Conservation (phyloP, 2,113 vertebrate genomes). For the Irena cyanogastra region DNA sequence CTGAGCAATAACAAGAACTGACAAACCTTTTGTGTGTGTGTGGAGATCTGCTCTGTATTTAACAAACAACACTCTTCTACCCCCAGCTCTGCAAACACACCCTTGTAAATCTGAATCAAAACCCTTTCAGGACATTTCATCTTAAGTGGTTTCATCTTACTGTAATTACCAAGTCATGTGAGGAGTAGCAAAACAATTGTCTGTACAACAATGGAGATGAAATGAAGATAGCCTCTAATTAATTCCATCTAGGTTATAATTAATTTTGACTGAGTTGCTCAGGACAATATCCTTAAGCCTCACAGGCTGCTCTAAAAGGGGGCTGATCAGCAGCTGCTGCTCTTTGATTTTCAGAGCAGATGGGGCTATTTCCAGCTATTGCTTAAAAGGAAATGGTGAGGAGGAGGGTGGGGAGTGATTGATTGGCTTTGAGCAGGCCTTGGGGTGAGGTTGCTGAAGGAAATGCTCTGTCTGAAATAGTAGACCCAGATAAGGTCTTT, state of each 20-base stretch:
- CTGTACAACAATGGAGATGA: constrained; percentile 28
- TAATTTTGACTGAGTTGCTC: constrained; percentile 22
- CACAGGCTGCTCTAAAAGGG: neutral
- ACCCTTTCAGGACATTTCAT: neutral
- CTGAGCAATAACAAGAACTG: neutral
- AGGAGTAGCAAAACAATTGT: constrained; percentile 6
- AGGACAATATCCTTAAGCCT: neutral
- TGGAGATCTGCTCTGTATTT: neutral
- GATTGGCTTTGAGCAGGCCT: neutral
- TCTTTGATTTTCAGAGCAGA: constrained; percentile 47
- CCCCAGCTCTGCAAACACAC: neutral
- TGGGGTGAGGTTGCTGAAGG: neutral
- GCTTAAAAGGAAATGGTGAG: constrained; percentile 13
- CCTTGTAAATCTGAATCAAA: neutral
- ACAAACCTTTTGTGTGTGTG: neutral
- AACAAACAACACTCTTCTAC: neutral
- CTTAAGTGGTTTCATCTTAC: constrained; percentile 31
- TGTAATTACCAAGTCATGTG: constrained; percentile 32
- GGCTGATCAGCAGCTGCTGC: constrained; percentile 35
- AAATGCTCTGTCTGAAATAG: neutral
- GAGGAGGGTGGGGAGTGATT: neutral
- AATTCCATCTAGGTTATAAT: constrained; percentile 34
- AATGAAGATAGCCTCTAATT: constrained; percentile 41
- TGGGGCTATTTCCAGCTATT: constrained; percentile 3
- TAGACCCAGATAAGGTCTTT: neutral